Conservation (phyloP, 2,888 invertebrate genomes). For the Mantis religiosa region DNA sequence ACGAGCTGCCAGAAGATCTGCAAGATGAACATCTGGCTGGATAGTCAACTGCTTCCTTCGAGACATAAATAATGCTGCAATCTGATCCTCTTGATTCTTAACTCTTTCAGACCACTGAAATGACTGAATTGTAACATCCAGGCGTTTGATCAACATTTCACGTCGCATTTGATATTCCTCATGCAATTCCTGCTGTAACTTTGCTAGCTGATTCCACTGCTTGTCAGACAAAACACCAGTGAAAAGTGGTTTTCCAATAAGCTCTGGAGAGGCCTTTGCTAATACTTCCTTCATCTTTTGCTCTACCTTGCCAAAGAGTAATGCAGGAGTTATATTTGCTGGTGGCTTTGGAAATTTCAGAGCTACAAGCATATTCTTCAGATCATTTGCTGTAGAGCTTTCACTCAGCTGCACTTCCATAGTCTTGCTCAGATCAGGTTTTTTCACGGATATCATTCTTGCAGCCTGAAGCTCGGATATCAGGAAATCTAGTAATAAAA, state of each 20-base stretch:
- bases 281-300: conserved; percentile 51
- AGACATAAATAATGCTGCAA: conserved; percentile 56
- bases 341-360: conserved; percentile 85
- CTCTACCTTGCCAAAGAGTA: conserved; percentile 73
- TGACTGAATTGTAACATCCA: conserved; percentile 88
- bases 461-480: conserved; percentile 79
- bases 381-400: conserved; percentile 71
- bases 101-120: conserved; percentile 79
- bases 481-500: conserved; percentile 74
- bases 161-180: conserved; percentile 79
- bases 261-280: conserved; percentile 46
- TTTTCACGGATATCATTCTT: conserved; percentile 67
- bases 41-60: conserved; percentile 50
- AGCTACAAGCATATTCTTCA: conserved; percentile 73
- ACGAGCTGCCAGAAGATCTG: conserved; percentile 80
- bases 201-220: conserved; percentile 77
- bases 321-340: conserved; percentile 68
- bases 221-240: conserved; percentile 64
- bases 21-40: conserved; percentile 64
- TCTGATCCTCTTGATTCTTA: conserved; percentile 66
- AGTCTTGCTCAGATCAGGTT: conserved; percentile 52
- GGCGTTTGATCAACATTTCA: conserved; percentile 81
- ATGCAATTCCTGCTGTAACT: conserved; percentile 66
- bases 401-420: conserved; percentile 72
- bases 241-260: conserved; percentile 75